Evolutionary conservation across 2,113 vertebrate genomes (phyloP), one percentile per base, ranked within the genome.

Genomic region (Gadus chalcogrammus): DNA sequence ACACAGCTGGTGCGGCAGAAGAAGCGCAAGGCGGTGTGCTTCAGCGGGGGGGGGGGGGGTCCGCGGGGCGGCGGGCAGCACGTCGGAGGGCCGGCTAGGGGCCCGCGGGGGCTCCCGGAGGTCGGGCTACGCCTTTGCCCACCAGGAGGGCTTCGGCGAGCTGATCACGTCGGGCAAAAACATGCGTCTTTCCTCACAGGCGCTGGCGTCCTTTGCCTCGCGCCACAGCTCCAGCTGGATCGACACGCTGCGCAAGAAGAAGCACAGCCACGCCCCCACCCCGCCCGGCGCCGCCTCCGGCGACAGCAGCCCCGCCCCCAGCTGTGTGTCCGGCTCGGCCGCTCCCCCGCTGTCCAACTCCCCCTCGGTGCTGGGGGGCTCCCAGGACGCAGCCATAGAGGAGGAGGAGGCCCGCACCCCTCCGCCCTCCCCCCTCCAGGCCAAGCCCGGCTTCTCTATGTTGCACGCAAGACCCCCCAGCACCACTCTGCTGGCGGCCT

Each of bases 111-210:
- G 94, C 0, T 95, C 94, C 0, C 91, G 93, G 4, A 93, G 95
- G 73, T 97, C 96, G 0, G 96, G 96, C 69, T 98, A 98, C 0
- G 96, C 96, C 76, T 98, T 98, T 74, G 94, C 96, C 0, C 96
- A 98, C 84, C 95, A 97, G 82, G 96, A 98, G 68, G 96, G 96
- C 20, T 98, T 97, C 0, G 96, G 96, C 22, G 96, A 98, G 81
- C 94, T 97, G 75, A 97, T 98, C 79, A 97, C 94, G 79, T 97
- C 96, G 0, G 96, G 96, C 61, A 98, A 95, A 82, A 98, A 97
- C 90, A 97, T 97, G 96, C 82, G 94, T 2, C 94, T 97, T 42
- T 95, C 95, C 59, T 96, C 96, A 11, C 69, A 95, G 72, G 94
- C 93, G 0, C 90, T 98, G 12, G 93, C 94, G 76, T 83, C 84